Evolutionary conservation across 2,888 invertebrate species (phyloP).

Genomic region (Pseudeuparius sepicola): DNA sequence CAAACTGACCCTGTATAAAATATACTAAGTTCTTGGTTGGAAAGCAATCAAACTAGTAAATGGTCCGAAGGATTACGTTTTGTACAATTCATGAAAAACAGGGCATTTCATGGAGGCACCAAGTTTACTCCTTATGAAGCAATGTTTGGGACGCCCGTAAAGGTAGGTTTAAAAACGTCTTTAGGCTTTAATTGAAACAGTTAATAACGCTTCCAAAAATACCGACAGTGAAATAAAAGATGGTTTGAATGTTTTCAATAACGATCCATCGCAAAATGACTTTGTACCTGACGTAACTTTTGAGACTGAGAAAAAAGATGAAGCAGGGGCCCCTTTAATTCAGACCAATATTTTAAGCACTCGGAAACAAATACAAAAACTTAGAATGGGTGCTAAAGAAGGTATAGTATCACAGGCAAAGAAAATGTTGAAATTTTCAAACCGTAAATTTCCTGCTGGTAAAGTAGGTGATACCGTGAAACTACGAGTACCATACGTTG

Average conservation of each 20-base stretch:
- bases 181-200: slow-evolving; percentile 10
- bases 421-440: slow-evolving; percentile 13
- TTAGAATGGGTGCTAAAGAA: slow-evolving; percentile 12
- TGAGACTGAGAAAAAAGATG: slow-evolving; percentile 7
- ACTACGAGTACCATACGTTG: slow-evolving; percentile 12
- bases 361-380: slow-evolving; percentile 2
- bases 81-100: slow-evolving; percentile 18
- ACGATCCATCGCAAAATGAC: slow-evolving; percentile 2
- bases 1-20: too few relatives aligned
- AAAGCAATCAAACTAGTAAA: slow-evolving; percentile 29
- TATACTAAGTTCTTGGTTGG: slow-evolving; percentile 30
- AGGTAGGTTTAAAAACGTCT: slow-evolving; percentile 10
- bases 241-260: not conserved
- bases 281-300: not conserved
- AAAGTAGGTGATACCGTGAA: slow-evolving; percentile 13
- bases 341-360: not conserved
- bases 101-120: slow-evolving; percentile 14
- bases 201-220: slow-evolving; percentile 10
- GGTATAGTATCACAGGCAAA: slow-evolving; percentile 13
- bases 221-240: slow-evolving; percentile 2
- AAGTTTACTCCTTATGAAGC: slow-evolving; percentile 14
- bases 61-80: slow-evolving; percentile 35
- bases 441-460: slow-evolving; percentile 11
- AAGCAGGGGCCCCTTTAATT: slow-evolving; percentile 3
- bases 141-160: slow-evolving; percentile 8